Percentiles rank a stretch among this genome's conserved stretches.
phyloP scores from a whole-genome alignment of 1,140 invertebrate genomes.

The Harpegnathos saltator region DNA sequence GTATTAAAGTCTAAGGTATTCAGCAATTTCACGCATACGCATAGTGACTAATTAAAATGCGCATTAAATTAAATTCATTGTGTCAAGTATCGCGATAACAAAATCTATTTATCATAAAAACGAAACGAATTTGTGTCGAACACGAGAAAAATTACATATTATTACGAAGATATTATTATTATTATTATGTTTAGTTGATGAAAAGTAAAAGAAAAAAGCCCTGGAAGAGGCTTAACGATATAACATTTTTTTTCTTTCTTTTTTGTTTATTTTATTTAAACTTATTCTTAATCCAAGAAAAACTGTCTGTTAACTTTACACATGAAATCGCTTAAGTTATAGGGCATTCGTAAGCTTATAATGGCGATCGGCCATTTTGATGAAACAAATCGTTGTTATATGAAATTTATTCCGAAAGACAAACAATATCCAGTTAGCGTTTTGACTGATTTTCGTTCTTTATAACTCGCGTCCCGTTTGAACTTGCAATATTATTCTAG shows the following conservation, averaged over 20 bases:
- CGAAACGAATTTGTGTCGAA: background rate
- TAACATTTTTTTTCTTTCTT: background rate
- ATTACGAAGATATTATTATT: background rate
- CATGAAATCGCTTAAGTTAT: constrained; percentile 21
- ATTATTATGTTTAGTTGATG: background rate
- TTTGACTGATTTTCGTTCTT: constrained; percentile 22
- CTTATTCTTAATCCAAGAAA: constrained; percentile 12
- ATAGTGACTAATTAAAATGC: constrained; percentile 16
- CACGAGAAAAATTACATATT: background rate
- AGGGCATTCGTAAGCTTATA: background rate
- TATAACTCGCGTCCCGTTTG: constrained; percentile 2
- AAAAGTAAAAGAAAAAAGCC: too few species aligned
- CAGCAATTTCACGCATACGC: background rate
- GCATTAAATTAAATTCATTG: constrained; percentile 1
- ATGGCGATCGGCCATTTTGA: constrained; percentile 11
- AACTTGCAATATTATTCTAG: constrained; percentile 26
- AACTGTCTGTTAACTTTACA: constrained; percentile 2
- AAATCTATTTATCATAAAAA: constrained; percentile 10
- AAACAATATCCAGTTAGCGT: background rate
- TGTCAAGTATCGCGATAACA: background rate
- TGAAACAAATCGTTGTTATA: background rate
- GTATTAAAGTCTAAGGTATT: constrained; percentile 20
- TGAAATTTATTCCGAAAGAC: constrained; percentile 5
- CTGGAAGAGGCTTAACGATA: constrained; percentile 5
- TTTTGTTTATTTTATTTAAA: constrained; percentile 36